These are phyloP conservation scores for Euplexia lucipara DNA, from an alignment of 2,888 invertebrate species.

Conservation along the genomic window DNA sequence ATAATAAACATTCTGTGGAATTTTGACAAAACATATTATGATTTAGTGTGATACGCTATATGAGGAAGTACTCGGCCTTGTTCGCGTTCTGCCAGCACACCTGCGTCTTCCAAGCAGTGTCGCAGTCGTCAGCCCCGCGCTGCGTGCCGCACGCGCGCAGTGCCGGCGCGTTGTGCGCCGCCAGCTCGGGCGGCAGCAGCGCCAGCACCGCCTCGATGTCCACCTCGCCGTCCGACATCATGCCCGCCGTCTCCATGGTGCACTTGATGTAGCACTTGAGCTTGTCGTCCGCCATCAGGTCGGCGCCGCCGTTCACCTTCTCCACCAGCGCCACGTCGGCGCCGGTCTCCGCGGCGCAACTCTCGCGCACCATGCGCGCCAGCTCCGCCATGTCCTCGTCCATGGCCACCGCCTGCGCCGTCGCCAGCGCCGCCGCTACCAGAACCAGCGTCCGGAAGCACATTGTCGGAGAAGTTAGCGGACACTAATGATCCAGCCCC, in stretches of 20 bases:
- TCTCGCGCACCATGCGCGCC: slow-evolving; percentile 81
- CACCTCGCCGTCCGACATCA: slow-evolving; percentile 81
- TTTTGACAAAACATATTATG: background rate
- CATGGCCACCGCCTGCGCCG: slow-evolving; percentile 60
- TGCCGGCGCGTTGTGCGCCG: slow-evolving; percentile 68
- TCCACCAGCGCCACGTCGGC: slow-evolving; percentile 78
- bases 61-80: slow-evolving; percentile 81
- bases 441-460: slow-evolving; percentile 26
- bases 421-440: slow-evolving; percentile 30
- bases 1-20: background rate
- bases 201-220: slow-evolving; percentile 84
- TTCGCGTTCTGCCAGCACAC: slow-evolving; percentile 84
- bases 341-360: slow-evolving; percentile 80
- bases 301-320: slow-evolving; percentile 79
- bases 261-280: slow-evolving; percentile 87
- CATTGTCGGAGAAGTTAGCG: slow-evolving; percentile 13
- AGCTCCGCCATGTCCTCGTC: slow-evolving; percentile 86
- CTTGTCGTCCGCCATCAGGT: slow-evolving; percentile 75
- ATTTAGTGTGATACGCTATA: slow-evolving; percentile 67
- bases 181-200: slow-evolving; percentile 78
- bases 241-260: slow-evolving; percentile 86
- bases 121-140: slow-evolving; percentile 82
- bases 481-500: slow-evolving; percentile 22
- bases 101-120: slow-evolving; percentile 84
- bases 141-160: slow-evolving; percentile 80